Base-by-base conservation (phyloP, 2,888 invertebrate species). In the Latrodectus elegans region DNA sequence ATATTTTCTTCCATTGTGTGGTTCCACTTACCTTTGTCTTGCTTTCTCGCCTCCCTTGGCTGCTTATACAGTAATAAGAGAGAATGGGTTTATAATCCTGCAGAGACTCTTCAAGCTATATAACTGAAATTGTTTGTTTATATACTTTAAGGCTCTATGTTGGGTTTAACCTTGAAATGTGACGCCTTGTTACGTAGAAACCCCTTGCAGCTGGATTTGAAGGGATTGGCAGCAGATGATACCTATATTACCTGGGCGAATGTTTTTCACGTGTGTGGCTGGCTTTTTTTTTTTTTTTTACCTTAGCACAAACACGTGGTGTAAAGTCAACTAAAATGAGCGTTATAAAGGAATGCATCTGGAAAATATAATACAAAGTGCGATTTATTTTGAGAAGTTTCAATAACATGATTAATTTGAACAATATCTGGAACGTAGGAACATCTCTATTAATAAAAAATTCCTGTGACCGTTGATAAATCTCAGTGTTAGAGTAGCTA, bases 51-150 rank as follows among this genome's bases (percentile, higher is more conserved):
- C 51, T 17, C 10, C 12, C 11, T 75, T 60, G 60, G 51, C 74
- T 73, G 81, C 52, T 22, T 51, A 17, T n/a, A 60, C 64, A n/a
- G 55, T 14, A 38, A 12, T 51, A 11, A 17, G 51, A n/a, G 53
- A 3, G 73, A 65, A 73, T 77, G 65, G 65, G 65, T 84, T 55
- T 49, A 84, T 84, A 84, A 84, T 78, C 84, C 78, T 60, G 14
- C 22, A 53, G 64, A 65, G 17, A 76, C 76, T 76, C 71, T 67
- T 64, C 67, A 65, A 71, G 84, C 71, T 71, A 73, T 65, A 77
- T 67, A 83, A 81, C 73, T 60, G 55, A 73, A 84, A 78, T 77
- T 84, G 78, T 84, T 84, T 84, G 78, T 84, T 84, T 84, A 84
- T 84, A 67, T 78, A 67, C 84, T 84, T 84, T 84, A 67, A 14